Evolutionary conservation across 2,113 vertebrate species (phyloP), one percentile per base, ranked within the genome.

Genomic region (Spermophilus dauricus): DNA sequence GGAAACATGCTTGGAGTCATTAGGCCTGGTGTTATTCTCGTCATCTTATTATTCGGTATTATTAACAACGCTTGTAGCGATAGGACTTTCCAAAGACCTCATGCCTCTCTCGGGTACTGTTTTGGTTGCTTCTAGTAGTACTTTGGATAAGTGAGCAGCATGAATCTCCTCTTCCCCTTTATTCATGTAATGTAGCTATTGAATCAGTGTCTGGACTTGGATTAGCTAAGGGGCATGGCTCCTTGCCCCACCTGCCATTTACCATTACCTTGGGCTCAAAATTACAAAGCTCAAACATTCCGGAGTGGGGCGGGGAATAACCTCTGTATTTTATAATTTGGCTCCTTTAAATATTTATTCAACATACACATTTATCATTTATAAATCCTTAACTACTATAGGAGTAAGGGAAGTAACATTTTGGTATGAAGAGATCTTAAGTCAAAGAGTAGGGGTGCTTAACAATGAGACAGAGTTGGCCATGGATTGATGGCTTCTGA

Each of bases 261-360:
- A 3, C 70, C n/a, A 26, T 61, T 22, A 75, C 42, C 32, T 73
- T 5, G 56, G 51, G 45, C 30, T 88, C 70, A 84, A 34, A 90
- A 92, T 63, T 13, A 56, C 13, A 77, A 92, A 86, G 72, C 22
- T 32, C 28, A 53, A 30, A 80, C 28, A 53, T 56, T 77, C 22
- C 34, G 16, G 69, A 45, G 45, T 8, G 45, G 7, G 45, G 39
- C 4, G 26, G 22, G 34, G 67, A 85, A 51, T 69, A 75, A 14
- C 34, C 67, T 90, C 70, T 81, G 11, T 65, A 17, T 56, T 96
- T 89, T 58, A 73, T 61, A 70, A 65, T 37, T 65, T 16, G 26
- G 11, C 77, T 96, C 76, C 45, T 77, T 84, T 53, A 81, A 90
- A n/a, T 67, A 88, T 63, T 76, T 84, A 34, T n/a, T 67, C 86